These are phyloP conservation scores for Leptinotarsa tumamoca DNA, from an alignment of 2,888 invertebrate species.

Conservation along the genomic window DNA sequence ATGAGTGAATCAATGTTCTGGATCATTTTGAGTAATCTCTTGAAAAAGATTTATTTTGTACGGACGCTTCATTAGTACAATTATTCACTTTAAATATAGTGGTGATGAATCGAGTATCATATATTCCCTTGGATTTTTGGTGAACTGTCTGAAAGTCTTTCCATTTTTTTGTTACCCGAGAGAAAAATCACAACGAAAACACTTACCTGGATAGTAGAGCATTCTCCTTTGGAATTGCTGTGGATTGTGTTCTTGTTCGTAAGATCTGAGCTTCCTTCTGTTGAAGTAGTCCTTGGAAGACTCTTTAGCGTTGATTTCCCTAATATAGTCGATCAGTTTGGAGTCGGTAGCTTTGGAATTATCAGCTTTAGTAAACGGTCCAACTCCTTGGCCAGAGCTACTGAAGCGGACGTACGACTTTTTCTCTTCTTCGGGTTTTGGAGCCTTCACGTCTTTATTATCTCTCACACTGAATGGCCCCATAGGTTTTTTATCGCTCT, in stretches of 20 bases:
- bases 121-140: too few species aligned
- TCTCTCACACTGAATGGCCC: constrained; percentile 75
- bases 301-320: constrained; percentile 76
- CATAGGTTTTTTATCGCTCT: constrained; percentile 48
- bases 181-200: too few species aligned
- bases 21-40: too few species aligned
- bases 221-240: constrained; percentile 77
- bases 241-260: constrained; percentile 67
- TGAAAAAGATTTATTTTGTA: too few species aligned
- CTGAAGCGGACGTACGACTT: constrained; percentile 47
- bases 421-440: constrained; percentile 41
- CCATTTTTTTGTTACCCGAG: too few species aligned
- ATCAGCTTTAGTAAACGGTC: constrained; percentile 75
- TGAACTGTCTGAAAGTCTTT: too few species aligned
- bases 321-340: constrained; percentile 75
- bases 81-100: too few species aligned
- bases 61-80: too few species aligned
- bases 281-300: constrained; percentile 73
- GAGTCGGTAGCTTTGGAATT: constrained; percentile 71
- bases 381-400: constrained; percentile 64
- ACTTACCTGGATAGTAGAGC: constrained; percentile 74
- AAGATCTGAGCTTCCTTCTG: constrained; percentile 64
- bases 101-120: too few species aligned
- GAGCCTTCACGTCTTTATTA: constrained; percentile 60
- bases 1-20: too few species aligned